Evolutionary conservation across 2,797 vertebrate genomes (phyloP).

Genomic region (Pangasius sanitwongsei): DNA sequence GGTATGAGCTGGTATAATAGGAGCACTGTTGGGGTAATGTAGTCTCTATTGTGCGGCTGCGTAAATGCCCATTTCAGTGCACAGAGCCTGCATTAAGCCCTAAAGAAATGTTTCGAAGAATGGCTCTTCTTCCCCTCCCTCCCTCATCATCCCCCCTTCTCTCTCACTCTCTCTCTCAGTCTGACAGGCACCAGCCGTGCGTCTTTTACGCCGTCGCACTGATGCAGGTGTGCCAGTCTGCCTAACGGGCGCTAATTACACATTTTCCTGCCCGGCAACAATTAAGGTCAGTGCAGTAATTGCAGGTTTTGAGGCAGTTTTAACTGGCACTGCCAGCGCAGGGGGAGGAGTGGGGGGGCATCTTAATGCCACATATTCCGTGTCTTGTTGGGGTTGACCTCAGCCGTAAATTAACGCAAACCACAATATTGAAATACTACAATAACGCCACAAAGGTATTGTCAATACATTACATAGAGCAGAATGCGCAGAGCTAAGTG

Average conservation of each 20-base stretch:
- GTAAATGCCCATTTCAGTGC: slow-evolving; percentile 96
- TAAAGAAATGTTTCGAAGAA: slow-evolving; percentile 94
- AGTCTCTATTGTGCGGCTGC: slow-evolving; percentile 92
- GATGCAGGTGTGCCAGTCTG: slow-evolving; percentile 97
- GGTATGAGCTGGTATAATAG: slow-evolving; percentile 98
- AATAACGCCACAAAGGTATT: slow-evolving; percentile 62
- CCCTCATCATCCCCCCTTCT: neutral
- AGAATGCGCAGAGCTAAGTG: neutral
- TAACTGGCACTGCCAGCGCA: slow-evolving; percentile 83
- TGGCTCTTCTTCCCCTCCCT: slow-evolving; percentile 70
- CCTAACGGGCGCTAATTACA: slow-evolving; percentile 94
- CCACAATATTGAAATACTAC: slow-evolving; percentile 54
- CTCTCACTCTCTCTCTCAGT: slow-evolving; percentile 45
- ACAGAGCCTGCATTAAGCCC: slow-evolving; percentile 90
- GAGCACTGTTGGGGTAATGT: slow-evolving; percentile 95
- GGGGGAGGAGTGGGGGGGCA: slow-evolving; percentile 64
- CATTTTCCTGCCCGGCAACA: slow-evolving; percentile 91
- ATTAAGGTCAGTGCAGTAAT: slow-evolving; percentile 98
- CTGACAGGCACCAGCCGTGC: slow-evolving; percentile 76
- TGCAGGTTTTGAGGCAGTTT: slow-evolving; percentile 83
- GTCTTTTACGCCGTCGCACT: slow-evolving; percentile 52
- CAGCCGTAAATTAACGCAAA: slow-evolving; percentile 28
- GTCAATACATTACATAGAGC: neutral
- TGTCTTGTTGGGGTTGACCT: slow-evolving; percentile 60
- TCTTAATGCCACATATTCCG: slow-evolving; percentile 71